Base-by-base conservation (phyloP, 2,888 invertebrate species). In the Eurytoma californica region DNA sequence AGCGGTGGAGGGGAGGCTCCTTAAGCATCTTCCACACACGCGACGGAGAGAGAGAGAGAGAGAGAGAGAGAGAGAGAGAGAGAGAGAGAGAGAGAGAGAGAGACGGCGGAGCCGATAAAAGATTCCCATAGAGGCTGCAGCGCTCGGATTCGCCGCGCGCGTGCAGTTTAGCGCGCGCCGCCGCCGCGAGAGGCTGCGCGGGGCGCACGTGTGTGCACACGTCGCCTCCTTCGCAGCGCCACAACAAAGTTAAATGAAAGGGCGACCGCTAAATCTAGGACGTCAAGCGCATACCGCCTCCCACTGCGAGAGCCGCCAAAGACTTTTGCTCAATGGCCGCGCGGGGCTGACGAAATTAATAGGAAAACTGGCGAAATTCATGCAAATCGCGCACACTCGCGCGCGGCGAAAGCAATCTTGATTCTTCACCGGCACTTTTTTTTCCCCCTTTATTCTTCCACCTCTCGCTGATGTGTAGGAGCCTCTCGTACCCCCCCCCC, bases 201-300 rank as follows among this genome's bases (percentile, higher is more conserved):
- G 20, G 16, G 28, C 47, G 47, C 53, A 20, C 58, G 30, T 53
- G 30, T 65, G 18, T 28, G 18, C n/a, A 20, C 53, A 76, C n/a
- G 28, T 57, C 39, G 20, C 13, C 24, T 30, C 16, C 3, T 69
- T 24, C 12, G 55, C 63, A 24, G 30, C 68, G 53, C 78, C 74
- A 74, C 75, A 81, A 80, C 79, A 80, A 79, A 80, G 79, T 82
- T 80, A 82, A 79, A 82, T 82, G 82, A 80, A 82, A 82, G 79
- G 80, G 79, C 77, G 78, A 80, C 75, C 39, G 73, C 70, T 70
- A 78, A 82, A 82, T 82, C 78, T 78, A 82, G 82, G 80, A 79
- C 82, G 80, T 79, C 76, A 76, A 79, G 79, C 79, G 72, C 72
- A 77, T 82, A 60, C 70, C 39, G 39, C 39, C 77, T 75, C 77